Base-by-base conservation (phyloP, 2,888 invertebrate genomes). In the Napeogenes sylphis region DNA sequence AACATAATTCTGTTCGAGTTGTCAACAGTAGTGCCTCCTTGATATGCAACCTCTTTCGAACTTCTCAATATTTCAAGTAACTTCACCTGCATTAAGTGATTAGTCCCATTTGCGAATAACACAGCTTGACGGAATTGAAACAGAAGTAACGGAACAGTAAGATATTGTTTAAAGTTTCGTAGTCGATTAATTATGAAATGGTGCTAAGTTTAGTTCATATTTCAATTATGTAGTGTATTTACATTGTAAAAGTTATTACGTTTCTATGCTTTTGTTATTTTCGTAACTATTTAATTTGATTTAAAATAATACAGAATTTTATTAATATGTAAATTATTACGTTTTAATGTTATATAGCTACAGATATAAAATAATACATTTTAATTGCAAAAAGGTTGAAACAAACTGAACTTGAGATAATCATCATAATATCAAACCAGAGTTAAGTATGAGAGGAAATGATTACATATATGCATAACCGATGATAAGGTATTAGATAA, bases 61-160 rank as follows among this genome's bases (percentile, higher is more conserved):
- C 81, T 86, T 82, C 82, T 82, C 82, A 83, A 87, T 85, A 87
- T 85, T 86, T 84, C 79, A 82, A 72, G 72, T 77, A 80, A 84
- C 77, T 81, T 78, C 78, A 84, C 84, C 83, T 85, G 86, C 82
- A 81, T 85, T 87, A 85, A 86, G 85, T 85, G 87, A 87, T 87
- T 87, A 87, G 87, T 87, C 78, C 82, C 87, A 87, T 87, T 87
- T 87, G 86, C 67, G 78, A 85, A 80, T 74, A 79, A 80, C 87
- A 87, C 86, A 86, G 82, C 79, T 78, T 77, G 69, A 63, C 65
- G 58, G 63, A 65, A 70, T 67, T 63, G 69, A 61, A 63, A 68
- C 63, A 65, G 60, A 58, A 58, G 63, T 59, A 55, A 59, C 54
- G 45, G 55, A 58, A 51, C 51, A 59, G 58, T 63, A 55, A 63